Evolutionary conservation across 2,888 invertebrate genomes (phyloP).

Genomic region (Orthonychiurus folsomi): DNA sequence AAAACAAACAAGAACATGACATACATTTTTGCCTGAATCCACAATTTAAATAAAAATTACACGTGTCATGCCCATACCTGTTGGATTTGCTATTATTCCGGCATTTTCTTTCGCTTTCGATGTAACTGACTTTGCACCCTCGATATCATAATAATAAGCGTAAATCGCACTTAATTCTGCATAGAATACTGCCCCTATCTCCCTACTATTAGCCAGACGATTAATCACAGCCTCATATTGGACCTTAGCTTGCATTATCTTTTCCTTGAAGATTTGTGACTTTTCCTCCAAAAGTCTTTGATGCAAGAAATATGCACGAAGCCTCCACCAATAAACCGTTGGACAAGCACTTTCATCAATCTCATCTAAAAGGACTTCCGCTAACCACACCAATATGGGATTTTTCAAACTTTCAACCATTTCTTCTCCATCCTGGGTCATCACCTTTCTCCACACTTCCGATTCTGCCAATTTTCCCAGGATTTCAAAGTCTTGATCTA

Average conservation of each 20-base stretch:
- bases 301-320: constrained; percentile 63
- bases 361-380: constrained; percentile 13
- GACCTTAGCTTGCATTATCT: constrained; percentile 9
- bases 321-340: constrained; percentile 56
- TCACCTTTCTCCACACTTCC: neutral
- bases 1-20: constrained; percentile 39
- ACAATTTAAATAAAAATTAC: neutral
- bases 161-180: constrained; percentile 59
- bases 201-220: neutral
- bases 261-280: constrained; percentile 47
- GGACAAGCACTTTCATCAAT: neutral
- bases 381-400: constrained; percentile 16
- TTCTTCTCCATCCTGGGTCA: constrained; percentile 24
- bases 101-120: constrained; percentile 55
- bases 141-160: constrained; percentile 63
- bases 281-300: constrained; percentile 68
- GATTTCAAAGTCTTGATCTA: neutral
- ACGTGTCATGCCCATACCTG: constrained; percentile 48
- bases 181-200: constrained; percentile 46
- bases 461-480: neutral
- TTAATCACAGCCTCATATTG: neutral
- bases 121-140: constrained; percentile 60
- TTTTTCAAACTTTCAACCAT: constrained; percentile 10
- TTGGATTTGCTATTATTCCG: constrained; percentile 60
- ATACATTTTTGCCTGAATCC: neutral